Evolutionary conservation across 2,797 vertebrate species (phyloP).

Genomic region (Selene dorsalis): DNA sequence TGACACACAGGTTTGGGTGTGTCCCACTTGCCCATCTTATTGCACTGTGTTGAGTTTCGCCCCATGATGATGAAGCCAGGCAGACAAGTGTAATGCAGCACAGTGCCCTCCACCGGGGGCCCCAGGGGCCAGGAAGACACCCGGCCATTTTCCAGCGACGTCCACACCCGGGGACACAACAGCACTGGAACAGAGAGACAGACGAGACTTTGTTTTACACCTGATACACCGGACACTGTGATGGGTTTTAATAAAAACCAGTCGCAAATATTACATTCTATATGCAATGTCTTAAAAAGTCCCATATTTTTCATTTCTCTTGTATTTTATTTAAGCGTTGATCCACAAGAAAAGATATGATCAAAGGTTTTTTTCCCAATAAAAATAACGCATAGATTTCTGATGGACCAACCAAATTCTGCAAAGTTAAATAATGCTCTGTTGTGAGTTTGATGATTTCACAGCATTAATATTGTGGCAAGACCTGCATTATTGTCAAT

Average conservation of each 20-base stretch:
- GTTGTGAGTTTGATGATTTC: no score
- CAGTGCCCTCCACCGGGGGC: slow-evolving; percentile 86
- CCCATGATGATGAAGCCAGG: slow-evolving; percentile 88
- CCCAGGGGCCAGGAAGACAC: slow-evolving; percentile 80
- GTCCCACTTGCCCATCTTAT: slow-evolving; percentile 90
- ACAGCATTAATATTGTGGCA: no score
- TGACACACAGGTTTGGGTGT: slow-evolving; percentile 88
- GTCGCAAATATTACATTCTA: background rate
- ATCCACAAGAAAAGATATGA: no score
- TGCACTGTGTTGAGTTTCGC: slow-evolving; percentile 86
- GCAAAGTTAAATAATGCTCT: no score
- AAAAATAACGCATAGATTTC: no score
- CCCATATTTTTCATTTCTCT: no score
- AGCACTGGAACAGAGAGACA: slow-evolving; percentile 78
- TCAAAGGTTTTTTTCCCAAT: no score
- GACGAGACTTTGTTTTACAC: background rate
- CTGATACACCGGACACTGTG: background rate
- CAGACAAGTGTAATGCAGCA: slow-evolving; percentile 87
- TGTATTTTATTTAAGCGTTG: no score
- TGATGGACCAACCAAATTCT: no score
- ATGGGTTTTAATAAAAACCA: background rate
- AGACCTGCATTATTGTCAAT: no score
- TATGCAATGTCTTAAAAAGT: background rate
- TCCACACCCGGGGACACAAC: slow-evolving; percentile 86
- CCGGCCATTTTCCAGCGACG: slow-evolving; percentile 89